phyloP scores from a whole-genome alignment of 2,888 invertebrate genomes.

The Drosophila peninsularis region DNA sequence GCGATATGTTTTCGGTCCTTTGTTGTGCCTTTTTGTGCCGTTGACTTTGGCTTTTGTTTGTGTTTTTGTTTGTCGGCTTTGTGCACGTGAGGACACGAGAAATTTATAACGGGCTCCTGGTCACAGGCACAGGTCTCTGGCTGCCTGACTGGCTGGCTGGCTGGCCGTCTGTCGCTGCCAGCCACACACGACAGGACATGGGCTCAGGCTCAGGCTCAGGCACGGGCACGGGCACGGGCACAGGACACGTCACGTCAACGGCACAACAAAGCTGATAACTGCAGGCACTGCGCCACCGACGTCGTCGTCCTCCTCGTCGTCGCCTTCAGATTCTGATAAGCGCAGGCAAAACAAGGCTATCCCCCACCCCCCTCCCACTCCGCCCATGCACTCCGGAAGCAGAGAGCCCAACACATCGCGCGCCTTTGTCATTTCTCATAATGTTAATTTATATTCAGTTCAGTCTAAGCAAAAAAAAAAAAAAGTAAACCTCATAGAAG shows the following conservation, averaged over 20 bases:
- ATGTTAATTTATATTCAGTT: slow-evolving; percentile 80
- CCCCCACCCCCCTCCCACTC: neutral
- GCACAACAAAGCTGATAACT: slow-evolving; percentile 64
- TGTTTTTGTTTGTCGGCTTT: slow-evolving; percentile 42
- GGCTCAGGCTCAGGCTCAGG: slow-evolving; percentile 29
- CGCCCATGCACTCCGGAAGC: slow-evolving; percentile 34
- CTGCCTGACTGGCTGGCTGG: slow-evolving; percentile 20
- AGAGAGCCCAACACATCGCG: slow-evolving; percentile 54
- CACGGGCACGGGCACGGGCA: slow-evolving; percentile 19
- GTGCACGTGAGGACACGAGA: slow-evolving; percentile 48
- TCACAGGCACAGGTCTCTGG: slow-evolving; percentile 21
- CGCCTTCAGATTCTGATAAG: slow-evolving; percentile 58
- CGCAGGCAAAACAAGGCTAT: slow-evolving; percentile 30
- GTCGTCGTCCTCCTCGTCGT: slow-evolving; percentile 39
- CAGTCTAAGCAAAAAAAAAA: slow-evolving; percentile 74
- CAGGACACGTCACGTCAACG: slow-evolving; percentile 62
- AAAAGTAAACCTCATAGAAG: slow-evolving; percentile 57
- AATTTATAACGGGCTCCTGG: slow-evolving; percentile 49
- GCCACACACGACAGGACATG: slow-evolving; percentile 26
- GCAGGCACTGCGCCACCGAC: slow-evolving; percentile 51
- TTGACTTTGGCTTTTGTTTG: slow-evolving; percentile 40
- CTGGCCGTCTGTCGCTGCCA: slow-evolving; percentile 29
- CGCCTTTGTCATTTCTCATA: slow-evolving; percentile 77
- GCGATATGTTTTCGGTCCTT: slow-evolving; percentile 38
- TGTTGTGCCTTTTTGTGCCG: slow-evolving; percentile 55